A percentile compares a stretch with the other conserved stretches of the same genome.
phyloP scores from a whole-genome alignment of 1,140 invertebrate species.

The Mamestra configurata region DNA sequence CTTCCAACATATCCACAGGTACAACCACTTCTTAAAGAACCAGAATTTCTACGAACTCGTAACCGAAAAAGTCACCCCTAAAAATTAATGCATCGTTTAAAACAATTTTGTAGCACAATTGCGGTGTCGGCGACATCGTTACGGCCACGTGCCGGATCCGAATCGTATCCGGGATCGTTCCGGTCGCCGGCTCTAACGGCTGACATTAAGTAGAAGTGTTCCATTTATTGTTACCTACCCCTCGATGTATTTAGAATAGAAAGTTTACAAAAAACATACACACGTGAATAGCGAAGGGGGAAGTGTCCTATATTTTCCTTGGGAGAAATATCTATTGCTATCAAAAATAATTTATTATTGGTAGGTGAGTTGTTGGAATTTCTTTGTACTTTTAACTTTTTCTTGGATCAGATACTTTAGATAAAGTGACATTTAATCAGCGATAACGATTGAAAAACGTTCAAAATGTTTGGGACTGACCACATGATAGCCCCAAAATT shows the following conservation, averaged over 20 bases:
- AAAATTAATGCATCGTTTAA: constrained; percentile 48
- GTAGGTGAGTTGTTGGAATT: background rate
- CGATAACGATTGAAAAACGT: too few relatives aligned
- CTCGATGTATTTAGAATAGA: constrained; percentile 38
- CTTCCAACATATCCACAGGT: background rate
- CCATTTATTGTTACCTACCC: constrained; percentile 39
- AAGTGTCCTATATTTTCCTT: background rate
- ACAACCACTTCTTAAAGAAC: background rate
- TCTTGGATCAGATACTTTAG: too few relatives aligned
- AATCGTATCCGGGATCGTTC: constrained; percentile 50
- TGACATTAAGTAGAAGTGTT: constrained; percentile 29
- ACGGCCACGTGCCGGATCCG: constrained; percentile 54
- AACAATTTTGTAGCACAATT: constrained; percentile 47
- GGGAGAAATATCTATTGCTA: constrained; percentile 24
- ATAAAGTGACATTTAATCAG: too few relatives aligned
- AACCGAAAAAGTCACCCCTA: constrained; percentile 33
- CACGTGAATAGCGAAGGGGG: background rate
- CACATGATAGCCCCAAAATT: too few relatives aligned
- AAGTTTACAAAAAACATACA: constrained; percentile 1
- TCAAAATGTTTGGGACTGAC: too few relatives aligned
- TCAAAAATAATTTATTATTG: constrained; percentile 29
- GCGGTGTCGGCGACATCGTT: constrained; percentile 42
- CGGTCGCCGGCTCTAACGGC: constrained; percentile 38
- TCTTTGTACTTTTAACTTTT: too few relatives aligned
- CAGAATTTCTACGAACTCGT: constrained; percentile 18